phyloP scores from a whole-genome alignment of 2,113 vertebrate genomes.

The Andinoacara biseriatus region DNA sequence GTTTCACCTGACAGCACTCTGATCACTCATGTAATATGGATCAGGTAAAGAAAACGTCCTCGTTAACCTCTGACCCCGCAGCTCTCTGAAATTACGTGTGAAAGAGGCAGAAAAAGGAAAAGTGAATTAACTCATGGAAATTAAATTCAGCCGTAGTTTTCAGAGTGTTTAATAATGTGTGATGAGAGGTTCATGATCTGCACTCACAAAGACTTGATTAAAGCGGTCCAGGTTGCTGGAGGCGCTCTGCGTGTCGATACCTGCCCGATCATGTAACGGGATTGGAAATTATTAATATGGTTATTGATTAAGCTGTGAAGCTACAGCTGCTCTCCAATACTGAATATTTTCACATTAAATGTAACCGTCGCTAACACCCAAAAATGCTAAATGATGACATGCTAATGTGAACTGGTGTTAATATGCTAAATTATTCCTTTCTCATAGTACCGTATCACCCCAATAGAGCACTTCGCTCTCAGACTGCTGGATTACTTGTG shows the following conservation, averaged over 20 bases:
- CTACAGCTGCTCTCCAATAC: not conserved
- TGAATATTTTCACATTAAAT: not conserved
- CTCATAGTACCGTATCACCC: no score
- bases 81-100: slow-evolving; percentile 11
- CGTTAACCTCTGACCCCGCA: slow-evolving; percentile 53
- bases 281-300: not conserved
- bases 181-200: slow-evolving; percentile 26
- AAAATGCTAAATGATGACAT: not conserved
- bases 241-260: not conserved
- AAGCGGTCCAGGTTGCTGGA: not conserved
- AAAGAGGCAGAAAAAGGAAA: slow-evolving; percentile 30
- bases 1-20: not conserved
- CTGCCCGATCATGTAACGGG: not conserved
- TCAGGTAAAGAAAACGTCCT: slow-evolving; percentile 6
- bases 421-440: no score
- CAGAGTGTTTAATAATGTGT: slow-evolving; percentile 39
- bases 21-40: slow-evolving; percentile 51
- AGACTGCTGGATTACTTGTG: no score
- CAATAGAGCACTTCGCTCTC: no score
- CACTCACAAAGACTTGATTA: slow-evolving; percentile 19
- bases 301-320: not conserved
- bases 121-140: slow-evolving; percentile 54
- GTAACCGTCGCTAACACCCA: not conserved
- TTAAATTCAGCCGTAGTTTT: slow-evolving; percentile 38
- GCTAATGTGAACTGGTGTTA: no score